Base-by-base conservation (phyloP, 2,113 vertebrate genomes). In the Ammodytes dubius region DNA sequence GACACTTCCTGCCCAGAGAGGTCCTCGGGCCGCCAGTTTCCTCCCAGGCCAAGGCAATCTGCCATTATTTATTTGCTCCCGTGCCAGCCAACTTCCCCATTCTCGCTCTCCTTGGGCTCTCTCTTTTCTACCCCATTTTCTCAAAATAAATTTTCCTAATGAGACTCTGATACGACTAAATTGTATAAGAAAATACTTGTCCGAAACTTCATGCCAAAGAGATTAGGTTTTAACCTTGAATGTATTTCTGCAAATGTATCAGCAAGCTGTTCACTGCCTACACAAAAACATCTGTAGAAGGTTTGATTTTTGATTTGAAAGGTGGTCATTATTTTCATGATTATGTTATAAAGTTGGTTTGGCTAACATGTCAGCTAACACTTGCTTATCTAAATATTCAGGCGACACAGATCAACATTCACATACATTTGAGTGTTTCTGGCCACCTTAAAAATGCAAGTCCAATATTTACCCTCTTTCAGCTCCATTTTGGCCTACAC, bases 1-100 rank as follows among this genome's bases (percentile, higher is more conserved):
- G 90, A 88, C 87, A 91, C 81, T 90, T 91, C 87, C 91, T 91
- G 82, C 80, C 79, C 88, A 78, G 58, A 84, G 74, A 85, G 80
- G 72, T 74, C 83, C 77, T 80, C 8, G 0, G 69, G 71, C 87
- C 91, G 88, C 88, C 89, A 92, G 70, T 79, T 82, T 81, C 15
- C 74, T 72, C 88, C 90, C 79, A 73, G 88, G 79, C 63, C 19
- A 70, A 91, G 75, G 87, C 88, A 92, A 93, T 91, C 90, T 92
- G 91, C 85, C 89, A 83, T 83, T 72, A 81, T 87, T 81, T 39
- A 74, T 79, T 83, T 78, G 50, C 49, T 78, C 4, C 0, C 71
- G 70, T 67, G 56, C 68, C 82, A 86, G 70, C 77, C 72, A 79
- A 80, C 46, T 64, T 54, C 64, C 40, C 58, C 49, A 40, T 72